Conservation (phyloP, 2,797 vertebrate species). For the Octomys mimax region DNA sequence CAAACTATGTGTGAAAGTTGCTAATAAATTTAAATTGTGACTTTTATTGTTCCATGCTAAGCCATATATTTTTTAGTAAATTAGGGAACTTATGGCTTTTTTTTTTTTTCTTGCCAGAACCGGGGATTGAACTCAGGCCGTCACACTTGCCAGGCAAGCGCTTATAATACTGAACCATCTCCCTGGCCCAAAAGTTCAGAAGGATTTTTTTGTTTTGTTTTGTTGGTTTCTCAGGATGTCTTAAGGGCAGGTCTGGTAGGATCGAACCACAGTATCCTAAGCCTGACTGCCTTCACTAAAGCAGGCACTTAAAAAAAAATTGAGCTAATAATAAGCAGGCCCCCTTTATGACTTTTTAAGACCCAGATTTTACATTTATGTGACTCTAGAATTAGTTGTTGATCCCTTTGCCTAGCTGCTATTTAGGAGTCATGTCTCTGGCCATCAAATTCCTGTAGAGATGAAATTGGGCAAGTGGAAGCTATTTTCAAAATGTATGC, state of each 20-base stretch:
- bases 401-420: not conserved
- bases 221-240: no score
- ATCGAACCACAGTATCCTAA: no score
- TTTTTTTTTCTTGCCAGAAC: no score
- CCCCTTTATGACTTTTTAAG: constrained; percentile 17
- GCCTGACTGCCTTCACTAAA: no score
- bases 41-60: constrained; percentile 58
- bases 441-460: constrained; percentile 20
- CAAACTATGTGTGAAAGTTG: constrained; percentile 64
- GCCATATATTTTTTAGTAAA: constrained; percentile 53
- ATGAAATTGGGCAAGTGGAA: constrained; percentile 15
- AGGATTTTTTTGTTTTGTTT: no score
- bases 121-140: no score
- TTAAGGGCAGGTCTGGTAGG: no score
- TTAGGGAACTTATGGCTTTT: constrained; percentile 34
- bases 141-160: no score
- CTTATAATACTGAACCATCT: no score
- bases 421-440: not conserved
- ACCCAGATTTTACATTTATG: constrained; percentile 15
- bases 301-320: no score
- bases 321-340: no score
- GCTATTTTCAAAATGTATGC: constrained; percentile 9
- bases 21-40: constrained; percentile 53
- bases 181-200: no score
- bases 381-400: constrained; percentile 10